phyloP scores from a whole-genome alignment of 92 coral and sea anemone species.

The Phymanthus crucifer region DNA sequence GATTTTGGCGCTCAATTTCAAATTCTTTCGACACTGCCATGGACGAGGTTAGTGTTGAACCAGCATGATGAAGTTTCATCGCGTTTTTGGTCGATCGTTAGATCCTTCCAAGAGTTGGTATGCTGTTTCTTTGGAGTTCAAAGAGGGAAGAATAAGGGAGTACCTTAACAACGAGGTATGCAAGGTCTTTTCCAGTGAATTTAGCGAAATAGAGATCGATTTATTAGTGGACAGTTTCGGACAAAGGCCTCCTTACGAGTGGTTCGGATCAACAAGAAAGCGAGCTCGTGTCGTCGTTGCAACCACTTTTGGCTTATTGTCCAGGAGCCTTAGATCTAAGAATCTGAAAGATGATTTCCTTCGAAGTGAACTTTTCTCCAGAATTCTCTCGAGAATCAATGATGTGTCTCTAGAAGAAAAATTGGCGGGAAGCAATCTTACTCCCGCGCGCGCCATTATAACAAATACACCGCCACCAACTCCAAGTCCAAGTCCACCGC shows the following conservation, averaged over 20 bases:
- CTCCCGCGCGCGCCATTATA: conserved; percentile 1
- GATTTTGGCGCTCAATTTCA: conserved; percentile 8
- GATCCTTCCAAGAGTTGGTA: neutral
- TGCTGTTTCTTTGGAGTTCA: neutral
- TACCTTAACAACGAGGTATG: neutral
- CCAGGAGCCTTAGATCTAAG: neutral
- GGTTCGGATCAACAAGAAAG: neutral
- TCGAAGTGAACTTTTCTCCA: neutral
- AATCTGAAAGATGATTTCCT: neutral
- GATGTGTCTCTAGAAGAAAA: neutral
- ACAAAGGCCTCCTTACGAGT: neutral
- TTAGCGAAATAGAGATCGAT: neutral
- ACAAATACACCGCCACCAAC: neutral
- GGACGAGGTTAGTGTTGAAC: neutral
- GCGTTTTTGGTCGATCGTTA: neutral
- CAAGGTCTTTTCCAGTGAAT: neutral
- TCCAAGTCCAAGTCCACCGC: neutral
- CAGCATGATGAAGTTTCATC: neutral
- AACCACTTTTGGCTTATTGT: neutral
- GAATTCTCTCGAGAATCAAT: neutral
- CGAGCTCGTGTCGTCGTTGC: neutral
- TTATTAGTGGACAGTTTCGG: neutral
- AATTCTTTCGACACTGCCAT: conserved; percentile 1
- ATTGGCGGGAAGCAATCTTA: neutral
- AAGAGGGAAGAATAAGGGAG: neutral